Evolutionary conservation across 2,797 vertebrate species (phyloP), one percentile per base, ranked within the genome.

Genomic region (Agapornis canus): DNA sequence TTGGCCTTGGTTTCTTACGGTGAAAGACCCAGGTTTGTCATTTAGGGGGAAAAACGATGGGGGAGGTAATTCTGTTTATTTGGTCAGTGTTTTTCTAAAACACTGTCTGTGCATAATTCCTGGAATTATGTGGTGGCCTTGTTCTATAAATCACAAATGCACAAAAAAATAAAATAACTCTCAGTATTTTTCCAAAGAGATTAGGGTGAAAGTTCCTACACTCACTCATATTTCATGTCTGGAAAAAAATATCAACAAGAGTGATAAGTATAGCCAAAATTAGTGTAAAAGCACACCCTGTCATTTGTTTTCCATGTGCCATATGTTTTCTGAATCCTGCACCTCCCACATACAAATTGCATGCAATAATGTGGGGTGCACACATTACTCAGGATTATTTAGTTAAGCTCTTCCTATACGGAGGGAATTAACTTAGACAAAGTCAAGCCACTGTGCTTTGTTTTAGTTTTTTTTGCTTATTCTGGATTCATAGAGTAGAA

Each of bases 281-380:
- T 86, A 94, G 81, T 96, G 87, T 91, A 96, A 95, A 97, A 96
- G 94, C 87, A 96, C 90, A 96, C 89, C 42, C 94, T 97, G 96
- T 93, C 93, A 94, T 95, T 97, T 95, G 95, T 96, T 96, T 96
- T 96, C 95, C 86, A 82, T 94, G 89, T 96, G 91, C 97, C 96
- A 96, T 97, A 96, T 97, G 96, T 95, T 97, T 97, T 96, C 95
- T 96, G 96, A 96, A 95, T 97, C 88, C 95, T 92, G 84, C 93
- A 95, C 97, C 96, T 97, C 96, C 96, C 96, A 97, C 97, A 94
- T 97, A 95, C 94, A 96, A 96, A 92, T 94, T 87, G 91, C 86
- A 92, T 86, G 68, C 94, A 95, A 90, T 97, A 92, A 96, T 91
- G 87, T 97, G 96, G 94, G 92, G 94, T 93, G 80, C 92, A 89